These are phyloP conservation scores for Rhagonycha lutea DNA, from an alignment of 2,888 invertebrate genomes.

Conservation along the genomic window DNA sequence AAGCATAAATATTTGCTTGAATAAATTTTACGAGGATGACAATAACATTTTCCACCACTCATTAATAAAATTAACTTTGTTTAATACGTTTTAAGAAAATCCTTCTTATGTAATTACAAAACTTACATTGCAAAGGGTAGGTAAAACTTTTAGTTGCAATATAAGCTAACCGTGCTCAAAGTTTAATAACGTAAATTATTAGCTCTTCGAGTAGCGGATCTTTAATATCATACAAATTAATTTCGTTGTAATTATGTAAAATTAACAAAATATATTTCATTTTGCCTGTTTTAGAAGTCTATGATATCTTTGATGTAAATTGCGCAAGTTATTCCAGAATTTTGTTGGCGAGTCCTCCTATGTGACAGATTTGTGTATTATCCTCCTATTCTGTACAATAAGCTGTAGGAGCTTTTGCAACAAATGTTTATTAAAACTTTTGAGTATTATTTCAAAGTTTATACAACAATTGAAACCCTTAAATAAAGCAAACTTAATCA, in stretches of 20 bases:
- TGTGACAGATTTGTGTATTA: not conserved
- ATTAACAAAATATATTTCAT: not conserved
- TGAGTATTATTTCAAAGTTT: not conserved
- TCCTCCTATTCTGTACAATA: not conserved
- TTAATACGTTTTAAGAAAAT: not conserved
- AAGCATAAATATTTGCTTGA: slow-evolving; percentile 12
- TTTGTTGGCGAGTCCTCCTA: not conserved
- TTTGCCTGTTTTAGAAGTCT: not conserved
- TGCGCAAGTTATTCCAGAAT: not conserved
- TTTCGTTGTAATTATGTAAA: not conserved
- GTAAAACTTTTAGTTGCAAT: not conserved
- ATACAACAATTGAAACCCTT: not conserved
- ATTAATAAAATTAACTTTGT: slow-evolving; percentile 7
- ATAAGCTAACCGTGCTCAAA: not conserved
- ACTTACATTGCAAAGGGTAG: not conserved
- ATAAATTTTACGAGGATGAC: slow-evolving; percentile 6
- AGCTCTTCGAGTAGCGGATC: not conserved
- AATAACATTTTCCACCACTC: slow-evolving; percentile 7
- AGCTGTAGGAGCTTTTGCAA: not conserved
- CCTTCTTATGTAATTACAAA: not conserved
- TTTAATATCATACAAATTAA: not conserved
- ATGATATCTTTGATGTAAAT: not conserved
- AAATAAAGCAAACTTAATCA: slow-evolving; percentile 11
- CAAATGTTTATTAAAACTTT: not conserved
- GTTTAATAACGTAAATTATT: not conserved